Conservation (phyloP, 1,140 invertebrate species). For the Hydropsyche tenuis region DNA sequence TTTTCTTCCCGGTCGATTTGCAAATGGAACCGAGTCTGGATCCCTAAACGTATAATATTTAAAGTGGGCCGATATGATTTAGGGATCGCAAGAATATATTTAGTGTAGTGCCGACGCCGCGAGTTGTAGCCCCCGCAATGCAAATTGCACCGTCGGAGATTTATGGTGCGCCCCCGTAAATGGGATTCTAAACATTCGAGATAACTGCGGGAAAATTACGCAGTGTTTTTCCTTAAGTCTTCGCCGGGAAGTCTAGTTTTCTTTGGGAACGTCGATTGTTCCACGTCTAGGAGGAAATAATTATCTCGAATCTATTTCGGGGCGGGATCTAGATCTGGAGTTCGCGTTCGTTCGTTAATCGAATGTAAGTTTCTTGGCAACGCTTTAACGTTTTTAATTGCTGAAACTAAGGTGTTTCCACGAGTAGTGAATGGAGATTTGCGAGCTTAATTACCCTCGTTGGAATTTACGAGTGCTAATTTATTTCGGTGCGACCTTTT, state of each 20-base stretch:
- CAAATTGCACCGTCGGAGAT: conserved; percentile 41
- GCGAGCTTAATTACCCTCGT: conserved; percentile 6
- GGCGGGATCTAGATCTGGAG: background rate
- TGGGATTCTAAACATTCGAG: conserved; percentile 39
- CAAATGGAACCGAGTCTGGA: background rate
- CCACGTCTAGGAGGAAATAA: background rate
- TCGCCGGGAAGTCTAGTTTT: no score
- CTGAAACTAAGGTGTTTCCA: background rate
- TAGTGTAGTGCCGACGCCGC: conserved; percentile 9
- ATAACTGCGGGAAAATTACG: background rate
- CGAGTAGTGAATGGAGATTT: conserved; percentile 3
- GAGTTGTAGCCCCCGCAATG: conserved; percentile 22
- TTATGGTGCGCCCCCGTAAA: conserved; percentile 33
- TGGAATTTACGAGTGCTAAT: conserved; percentile 6
- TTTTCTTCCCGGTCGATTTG: conserved; percentile 7
- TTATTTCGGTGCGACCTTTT: background rate
- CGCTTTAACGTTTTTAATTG: conserved; percentile 6
- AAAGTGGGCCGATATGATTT: conserved; percentile 34
- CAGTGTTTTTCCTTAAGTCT: background rate
- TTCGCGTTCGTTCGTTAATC: conserved; percentile 34
- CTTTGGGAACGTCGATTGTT: no score
- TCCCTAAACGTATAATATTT: conserved; percentile 25
- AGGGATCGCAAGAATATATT: background rate
- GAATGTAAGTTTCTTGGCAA: background rate
- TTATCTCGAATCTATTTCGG: background rate